Evolutionary conservation across 2,888 invertebrate genomes (phyloP).

Genomic region (Eupithecia insigniata): DNA sequence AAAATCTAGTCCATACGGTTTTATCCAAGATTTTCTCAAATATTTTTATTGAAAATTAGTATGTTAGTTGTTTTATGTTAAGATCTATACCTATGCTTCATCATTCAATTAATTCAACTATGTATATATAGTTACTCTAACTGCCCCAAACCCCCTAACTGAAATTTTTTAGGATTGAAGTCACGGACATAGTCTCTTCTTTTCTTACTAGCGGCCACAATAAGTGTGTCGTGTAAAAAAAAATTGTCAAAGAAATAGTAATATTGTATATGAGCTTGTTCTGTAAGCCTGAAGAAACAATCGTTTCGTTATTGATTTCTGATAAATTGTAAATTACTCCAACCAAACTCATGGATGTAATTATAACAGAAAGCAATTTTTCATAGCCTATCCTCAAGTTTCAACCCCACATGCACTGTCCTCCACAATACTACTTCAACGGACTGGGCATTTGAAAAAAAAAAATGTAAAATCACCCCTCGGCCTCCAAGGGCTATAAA

Average conservation of each 20-base stretch:
- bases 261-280: no score
- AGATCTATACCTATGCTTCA: not conserved
- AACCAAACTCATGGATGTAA: no score
- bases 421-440: constrained; percentile 78
- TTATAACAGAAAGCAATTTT: not conserved
- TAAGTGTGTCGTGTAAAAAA: no score
- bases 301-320: not conserved
- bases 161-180: no score
- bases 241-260: no score
- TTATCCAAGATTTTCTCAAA: not conserved
- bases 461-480: constrained; percentile 78
- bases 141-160: no score
- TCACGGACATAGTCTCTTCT: no score
- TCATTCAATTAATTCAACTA: not conserved
- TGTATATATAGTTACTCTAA: not conserved
- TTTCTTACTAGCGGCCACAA: no score
- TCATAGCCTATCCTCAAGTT: constrained; percentile 49
- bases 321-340: not conserved
- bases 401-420: constrained; percentile 62
- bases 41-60: not conserved
- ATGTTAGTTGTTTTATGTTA: not conserved
- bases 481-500: constrained; percentile 74
- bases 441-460: constrained; percentile 77
- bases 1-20: not conserved
- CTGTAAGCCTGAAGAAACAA: not conserved